A percentile compares a stretch with the other conserved stretches of the same genome.
phyloP scores from a whole-genome alignment of 1,140 invertebrate species.

The Cheumatopsyche charites region DNA sequence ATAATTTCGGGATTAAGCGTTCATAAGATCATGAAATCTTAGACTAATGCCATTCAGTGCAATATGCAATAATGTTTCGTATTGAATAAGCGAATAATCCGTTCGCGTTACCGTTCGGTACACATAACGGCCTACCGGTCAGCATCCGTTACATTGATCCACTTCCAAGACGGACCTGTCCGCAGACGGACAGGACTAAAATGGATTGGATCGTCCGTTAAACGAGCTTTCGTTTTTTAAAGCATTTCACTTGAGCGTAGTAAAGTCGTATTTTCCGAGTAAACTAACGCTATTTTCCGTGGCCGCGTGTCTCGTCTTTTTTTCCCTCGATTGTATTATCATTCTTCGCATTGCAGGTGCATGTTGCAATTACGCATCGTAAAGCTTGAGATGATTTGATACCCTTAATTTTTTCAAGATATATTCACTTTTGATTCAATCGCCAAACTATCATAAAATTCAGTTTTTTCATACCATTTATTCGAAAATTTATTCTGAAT shows the following conservation, averaged over 20 bases:
- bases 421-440: too few species aligned
- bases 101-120: conserved; percentile 28
- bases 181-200: background rate
- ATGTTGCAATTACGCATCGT: too few species aligned
- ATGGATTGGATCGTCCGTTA: background rate
- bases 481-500: too few species aligned
- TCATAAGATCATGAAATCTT: background rate
- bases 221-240: conserved; percentile 16
- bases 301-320: too few species aligned
- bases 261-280: too few species aligned
- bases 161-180: background rate
- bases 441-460: too few species aligned
- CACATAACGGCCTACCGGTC: conserved; percentile 28
- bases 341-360: too few species aligned
- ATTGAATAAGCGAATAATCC: conserved; percentile 4
- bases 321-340: background rate
- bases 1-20: too few species aligned
- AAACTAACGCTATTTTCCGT: too few species aligned
- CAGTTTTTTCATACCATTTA: too few species aligned
- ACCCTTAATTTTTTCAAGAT: too few species aligned
- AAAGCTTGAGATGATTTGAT: too few species aligned
- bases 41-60: background rate
- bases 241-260: background rate
- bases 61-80: conserved; percentile 3
- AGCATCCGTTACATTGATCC: conserved; percentile 15